Percentiles rank a stretch among this genome's conserved stretches.
Conservation (phyloP, 2,113 vertebrate species). For the Otis tarda region DNA sequence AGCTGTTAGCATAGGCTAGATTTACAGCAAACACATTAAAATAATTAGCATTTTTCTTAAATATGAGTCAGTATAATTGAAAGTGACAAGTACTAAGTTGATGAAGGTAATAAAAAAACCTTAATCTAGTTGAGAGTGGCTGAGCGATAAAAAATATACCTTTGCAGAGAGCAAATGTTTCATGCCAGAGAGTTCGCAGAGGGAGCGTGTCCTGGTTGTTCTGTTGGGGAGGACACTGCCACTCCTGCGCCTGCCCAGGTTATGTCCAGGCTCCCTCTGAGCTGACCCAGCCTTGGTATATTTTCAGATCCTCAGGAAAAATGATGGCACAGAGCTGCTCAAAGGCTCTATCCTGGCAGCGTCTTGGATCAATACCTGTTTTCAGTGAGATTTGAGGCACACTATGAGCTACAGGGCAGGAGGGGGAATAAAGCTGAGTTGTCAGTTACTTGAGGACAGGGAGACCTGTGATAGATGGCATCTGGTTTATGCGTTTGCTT, state of each 20-base stretch:
- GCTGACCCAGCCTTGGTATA: neutral
- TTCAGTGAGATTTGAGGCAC: constrained; percentile 46
- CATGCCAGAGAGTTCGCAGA: neutral
- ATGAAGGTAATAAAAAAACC: constrained; percentile 48
- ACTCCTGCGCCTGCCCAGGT: neutral
- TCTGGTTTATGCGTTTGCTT: neutral
- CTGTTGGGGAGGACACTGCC: neutral
- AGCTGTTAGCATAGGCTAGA: constrained; percentile 7
- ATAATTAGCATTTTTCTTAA: constrained; percentile 66
- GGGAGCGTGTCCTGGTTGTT: neutral
- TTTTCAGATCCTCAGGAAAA: constrained; percentile 20
- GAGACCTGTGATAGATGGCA: constrained; percentile 53
- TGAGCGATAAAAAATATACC: constrained; percentile 40
- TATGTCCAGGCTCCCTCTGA: neutral
- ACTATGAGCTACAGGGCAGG: neutral
- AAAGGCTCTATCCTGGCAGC: neutral
- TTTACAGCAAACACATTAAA: constrained; percentile 60
- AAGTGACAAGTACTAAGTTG: constrained; percentile 49
- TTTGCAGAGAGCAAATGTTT: constrained; percentile 31
- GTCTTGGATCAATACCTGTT: constrained; percentile 49
- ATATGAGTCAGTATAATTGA: constrained; percentile 48
- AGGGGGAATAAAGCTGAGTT: constrained; percentile 54
- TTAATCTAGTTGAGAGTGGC: constrained; percentile 32
- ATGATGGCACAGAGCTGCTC: constrained; percentile 5
- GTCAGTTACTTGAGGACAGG: constrained; percentile 38